Conservation (phyloP, 2,888 invertebrate genomes). For the Miltochrista miniata region DNA sequence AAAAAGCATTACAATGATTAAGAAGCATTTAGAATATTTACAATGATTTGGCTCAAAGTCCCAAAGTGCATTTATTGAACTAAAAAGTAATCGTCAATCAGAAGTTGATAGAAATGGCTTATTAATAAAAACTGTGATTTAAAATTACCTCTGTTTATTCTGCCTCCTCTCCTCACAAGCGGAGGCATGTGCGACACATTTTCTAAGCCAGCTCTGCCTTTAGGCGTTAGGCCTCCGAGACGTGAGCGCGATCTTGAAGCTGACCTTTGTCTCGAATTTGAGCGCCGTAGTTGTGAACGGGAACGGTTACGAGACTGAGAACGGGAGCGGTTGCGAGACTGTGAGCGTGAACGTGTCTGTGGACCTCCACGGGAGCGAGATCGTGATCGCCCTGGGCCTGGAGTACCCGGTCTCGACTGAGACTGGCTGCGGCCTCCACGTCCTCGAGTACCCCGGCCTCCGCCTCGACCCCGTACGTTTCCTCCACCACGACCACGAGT, state of each 20-base stretch:
- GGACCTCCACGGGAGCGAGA: slow-evolving; percentile 52
- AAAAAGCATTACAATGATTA: no score
- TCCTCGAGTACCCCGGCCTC: slow-evolving; percentile 25
- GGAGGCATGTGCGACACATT: slow-evolving; percentile 56
- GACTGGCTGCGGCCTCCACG: slow-evolving; percentile 45
- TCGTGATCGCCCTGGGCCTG: slow-evolving; percentile 42
- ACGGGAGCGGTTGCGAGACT: slow-evolving; percentile 51
- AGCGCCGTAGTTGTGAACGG: slow-evolving; percentile 30
- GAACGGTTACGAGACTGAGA: slow-evolving; percentile 51
- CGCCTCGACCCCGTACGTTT: slow-evolving; percentile 31
- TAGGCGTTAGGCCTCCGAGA: slow-evolving; percentile 65
- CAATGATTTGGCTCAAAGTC: no score
- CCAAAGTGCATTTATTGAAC: no score
- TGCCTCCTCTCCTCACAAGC: slow-evolving; percentile 53
- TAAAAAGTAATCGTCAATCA: no score
- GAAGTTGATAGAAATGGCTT: no score
- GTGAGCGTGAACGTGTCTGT: slow-evolving; percentile 51
- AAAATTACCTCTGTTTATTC: slow-evolving; percentile 48
- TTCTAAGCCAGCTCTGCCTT: slow-evolving; percentile 71
- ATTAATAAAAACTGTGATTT: neutral
- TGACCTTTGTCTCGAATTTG: slow-evolving; percentile 59
- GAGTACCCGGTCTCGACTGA: slow-evolving; percentile 47
- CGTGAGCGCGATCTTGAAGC: slow-evolving; percentile 66
- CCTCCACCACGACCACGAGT: slow-evolving; percentile 29
- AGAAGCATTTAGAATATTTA: no score